Conservation (phyloP, 2,797 vertebrate genomes). For the Pangasius krempfi region DNA sequence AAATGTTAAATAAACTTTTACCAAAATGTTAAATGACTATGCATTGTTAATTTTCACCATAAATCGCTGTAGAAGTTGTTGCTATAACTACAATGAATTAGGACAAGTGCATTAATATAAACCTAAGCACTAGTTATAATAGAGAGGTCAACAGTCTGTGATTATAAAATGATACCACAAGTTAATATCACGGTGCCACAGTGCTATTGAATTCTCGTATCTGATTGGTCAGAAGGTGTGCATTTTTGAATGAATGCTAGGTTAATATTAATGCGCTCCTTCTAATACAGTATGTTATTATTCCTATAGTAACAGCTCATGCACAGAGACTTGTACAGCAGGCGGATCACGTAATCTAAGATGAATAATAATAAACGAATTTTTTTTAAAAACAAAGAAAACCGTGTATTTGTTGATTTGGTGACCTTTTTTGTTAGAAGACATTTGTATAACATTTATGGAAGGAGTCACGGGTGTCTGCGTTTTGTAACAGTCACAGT, state of each 20-base stretch:
- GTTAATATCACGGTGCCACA: not conserved
- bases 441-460: not conserved
- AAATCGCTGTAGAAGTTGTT: not conserved
- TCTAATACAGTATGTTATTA: not conserved
- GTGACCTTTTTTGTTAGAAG: not conserved
- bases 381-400: not conserved
- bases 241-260: not conserved
- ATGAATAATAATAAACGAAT: no score
- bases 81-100: not conserved
- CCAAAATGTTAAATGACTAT: not conserved
- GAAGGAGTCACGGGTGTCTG: not conserved
- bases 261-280: not conserved
- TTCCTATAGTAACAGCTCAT: not conserved
- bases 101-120: not conserved
- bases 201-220: not conserved
- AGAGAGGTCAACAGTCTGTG: not conserved
- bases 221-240: not conserved
- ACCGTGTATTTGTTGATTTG: not conserved
- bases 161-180: not conserved
- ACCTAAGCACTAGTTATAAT: not conserved
- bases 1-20: not conserved
- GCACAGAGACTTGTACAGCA: not conserved
- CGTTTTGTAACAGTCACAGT: not conserved
- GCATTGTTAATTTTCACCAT: not conserved
- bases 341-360: not conserved